phyloP scores from a whole-genome alignment of 1,140 invertebrate genomes.

The Trinorchestia longiramus region DNA sequence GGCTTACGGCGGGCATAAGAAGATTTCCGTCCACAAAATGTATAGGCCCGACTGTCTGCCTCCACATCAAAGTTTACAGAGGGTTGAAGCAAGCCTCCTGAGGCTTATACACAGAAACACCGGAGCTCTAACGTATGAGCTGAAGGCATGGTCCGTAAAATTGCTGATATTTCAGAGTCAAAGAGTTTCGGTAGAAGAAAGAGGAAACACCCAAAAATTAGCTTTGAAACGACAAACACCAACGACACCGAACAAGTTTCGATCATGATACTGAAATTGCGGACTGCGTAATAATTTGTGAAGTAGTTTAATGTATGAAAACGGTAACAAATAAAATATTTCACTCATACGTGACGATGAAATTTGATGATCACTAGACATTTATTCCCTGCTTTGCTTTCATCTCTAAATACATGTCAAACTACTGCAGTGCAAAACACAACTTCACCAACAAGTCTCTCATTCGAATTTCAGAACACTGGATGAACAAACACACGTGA shows the following conservation, averaged over 20 bases:
- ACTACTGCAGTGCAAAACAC: too few species aligned
- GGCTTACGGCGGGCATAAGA: not conserved
- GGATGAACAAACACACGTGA: too few species aligned
- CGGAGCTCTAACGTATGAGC: not conserved
- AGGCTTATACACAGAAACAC: not conserved
- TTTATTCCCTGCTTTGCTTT: not conserved
- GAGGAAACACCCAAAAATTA: not conserved
- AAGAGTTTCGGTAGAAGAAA: not conserved
- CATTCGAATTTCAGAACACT: too few species aligned
- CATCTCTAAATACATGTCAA: not conserved
- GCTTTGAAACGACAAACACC: not conserved
- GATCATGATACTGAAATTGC: not conserved
- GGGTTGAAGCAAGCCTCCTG: not conserved
- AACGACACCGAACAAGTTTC: not conserved
- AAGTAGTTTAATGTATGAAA: not conserved
- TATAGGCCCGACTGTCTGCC: not conserved
- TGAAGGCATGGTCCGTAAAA: not conserved
- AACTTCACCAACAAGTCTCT: too few species aligned
- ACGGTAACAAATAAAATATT: not conserved
- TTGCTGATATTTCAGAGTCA: not conserved
- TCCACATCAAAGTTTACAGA: slow-evolving; percentile 5
- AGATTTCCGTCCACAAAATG: not conserved
- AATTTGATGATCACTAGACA: too few species aligned
- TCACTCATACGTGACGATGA: not conserved
- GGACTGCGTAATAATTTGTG: not conserved